phyloP scores from a whole-genome alignment of 2,797 vertebrate genomes.

The Phoebastria nigripes region DNA sequence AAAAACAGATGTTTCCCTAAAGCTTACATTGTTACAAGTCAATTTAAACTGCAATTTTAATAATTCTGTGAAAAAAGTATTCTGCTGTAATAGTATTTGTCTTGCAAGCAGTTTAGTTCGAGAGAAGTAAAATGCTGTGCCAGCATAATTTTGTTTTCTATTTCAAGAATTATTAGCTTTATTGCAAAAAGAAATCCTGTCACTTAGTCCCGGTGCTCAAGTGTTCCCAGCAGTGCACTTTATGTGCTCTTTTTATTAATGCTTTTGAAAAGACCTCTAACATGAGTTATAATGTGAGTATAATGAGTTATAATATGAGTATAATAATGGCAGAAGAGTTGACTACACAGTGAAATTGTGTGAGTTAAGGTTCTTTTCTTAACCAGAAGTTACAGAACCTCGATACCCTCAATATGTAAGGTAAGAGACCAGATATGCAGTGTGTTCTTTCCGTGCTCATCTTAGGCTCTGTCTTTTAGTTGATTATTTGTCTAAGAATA shows the following conservation, averaged over 20 bases:
- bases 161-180: neutral
- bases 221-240: neutral
- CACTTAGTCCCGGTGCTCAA: neutral
- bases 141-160: neutral
- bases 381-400: neutral
- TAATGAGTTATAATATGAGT: neutral
- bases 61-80: neutral
- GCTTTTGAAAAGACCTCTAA: neutral
- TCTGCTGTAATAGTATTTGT: neutral
- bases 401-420: neutral
- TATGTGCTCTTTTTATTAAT: neutral
- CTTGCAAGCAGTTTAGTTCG: neutral
- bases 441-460: accelerated
- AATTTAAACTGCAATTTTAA: neutral
- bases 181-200: neutral
- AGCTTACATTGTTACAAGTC: neutral
- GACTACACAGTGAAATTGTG: neutral
- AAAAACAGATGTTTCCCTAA: neutral
- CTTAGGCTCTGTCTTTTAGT: neutral
- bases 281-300: neutral
- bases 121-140: neutral
- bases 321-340: neutral
- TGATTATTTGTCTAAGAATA: neutral
- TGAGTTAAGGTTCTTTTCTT: neutral
- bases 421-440: neutral